Evolutionary conservation across 2,888 invertebrate species (phyloP).

Genomic region (Agrochola lychnidis): DNA sequence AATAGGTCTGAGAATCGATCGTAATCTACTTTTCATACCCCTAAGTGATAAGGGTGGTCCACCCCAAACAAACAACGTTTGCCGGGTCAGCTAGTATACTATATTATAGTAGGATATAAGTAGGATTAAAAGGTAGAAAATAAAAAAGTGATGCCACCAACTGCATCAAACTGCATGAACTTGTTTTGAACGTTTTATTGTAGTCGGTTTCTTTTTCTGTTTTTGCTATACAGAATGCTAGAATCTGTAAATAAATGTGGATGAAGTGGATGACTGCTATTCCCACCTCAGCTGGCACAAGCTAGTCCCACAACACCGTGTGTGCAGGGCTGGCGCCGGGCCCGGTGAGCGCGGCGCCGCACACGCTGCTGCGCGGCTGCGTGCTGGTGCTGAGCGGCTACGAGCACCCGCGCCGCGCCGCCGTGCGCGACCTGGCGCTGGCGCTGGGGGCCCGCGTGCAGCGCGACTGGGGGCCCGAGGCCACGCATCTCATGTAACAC

Average conservation of each 20-base stretch:
- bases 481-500: conserved; percentile 95
- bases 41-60: no score
- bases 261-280: not conserved
- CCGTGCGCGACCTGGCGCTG: conserved; percentile 91
- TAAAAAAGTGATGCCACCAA: not conserved
- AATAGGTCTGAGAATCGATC: no score
- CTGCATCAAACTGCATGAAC: not conserved
- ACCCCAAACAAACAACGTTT: no score
- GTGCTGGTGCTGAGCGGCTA: conserved; percentile 96
- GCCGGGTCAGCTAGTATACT: no score
- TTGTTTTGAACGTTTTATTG: not conserved
- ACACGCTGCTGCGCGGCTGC: conserved; percentile 91
- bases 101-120: no score
- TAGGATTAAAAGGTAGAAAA: not conserved
- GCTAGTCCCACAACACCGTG: not conserved
- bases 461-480: conserved; percentile 93
- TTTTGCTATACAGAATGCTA: not conserved
- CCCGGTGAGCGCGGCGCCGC: conserved; percentile 28
- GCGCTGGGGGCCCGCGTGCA: conserved; percentile 95
- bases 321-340: conserved; percentile 11
- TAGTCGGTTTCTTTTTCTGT: not conserved
- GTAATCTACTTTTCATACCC: no score
- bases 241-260: not conserved
- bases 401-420: conserved; percentile 94
- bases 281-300: not conserved